Evolutionary conservation across 2,113 vertebrate genomes (phyloP), one percentile per base, ranked within the genome.

Genomic region (Ctenomys sociabilis): DNA sequence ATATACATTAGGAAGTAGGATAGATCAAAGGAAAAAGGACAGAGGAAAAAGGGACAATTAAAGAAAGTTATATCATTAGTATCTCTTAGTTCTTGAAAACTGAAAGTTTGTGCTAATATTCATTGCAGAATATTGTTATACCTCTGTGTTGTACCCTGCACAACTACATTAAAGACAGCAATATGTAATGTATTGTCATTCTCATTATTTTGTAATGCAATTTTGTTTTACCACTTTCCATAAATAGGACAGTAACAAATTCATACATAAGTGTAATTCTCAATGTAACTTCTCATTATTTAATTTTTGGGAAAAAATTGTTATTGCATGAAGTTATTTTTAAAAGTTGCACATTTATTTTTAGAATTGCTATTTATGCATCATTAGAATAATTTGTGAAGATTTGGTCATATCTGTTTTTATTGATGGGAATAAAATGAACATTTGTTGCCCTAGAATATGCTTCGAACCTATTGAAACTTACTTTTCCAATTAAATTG

Each of bases 261-360:
- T 75, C 72, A 22, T 40, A 91, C 0, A 19, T 45, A 37, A 21
- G 21, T 32, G 0, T 12, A 73, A 73, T 64, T 7, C 7, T 93
- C 32, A n/a, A 57, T 93, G 7, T 88, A 35, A 95, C 2, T 3
- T n/a, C 26, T 66, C 52, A 64, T 73, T 68, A 81, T 80, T 91
- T 37, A 66, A 80, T 52, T 88, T 40, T 81, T 88, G 81, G 45
- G 7, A 64, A 95, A 88, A 88, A 59, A 5, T 49, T 22, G 35
- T 32, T 32, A 89, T 87, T 87, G 35, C 57, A 57, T 59, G 72
- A 93, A 90, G 9, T 91, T 88, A 12, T 85, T 96, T 85, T 63
- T 14, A 8, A 94, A 43, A 88, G 11, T 1, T 8, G 4, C 49
- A 26, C 26, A 40, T 37, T 73, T 72, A 57, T 11, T 40, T 91